Base-by-base conservation (phyloP, 1,140 invertebrate genomes). In the Argopecten irradians region DNA sequence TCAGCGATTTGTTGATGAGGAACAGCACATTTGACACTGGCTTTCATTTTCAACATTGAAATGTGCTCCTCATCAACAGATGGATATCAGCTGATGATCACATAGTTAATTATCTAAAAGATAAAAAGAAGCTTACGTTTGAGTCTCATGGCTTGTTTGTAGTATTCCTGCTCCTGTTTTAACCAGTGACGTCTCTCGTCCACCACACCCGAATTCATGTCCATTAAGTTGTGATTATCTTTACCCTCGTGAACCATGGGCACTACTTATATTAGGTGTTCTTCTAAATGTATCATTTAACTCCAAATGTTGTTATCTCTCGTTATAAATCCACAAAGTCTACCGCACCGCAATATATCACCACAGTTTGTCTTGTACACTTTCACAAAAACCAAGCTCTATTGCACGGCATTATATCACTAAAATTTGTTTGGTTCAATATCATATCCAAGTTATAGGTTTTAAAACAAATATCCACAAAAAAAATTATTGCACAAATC, bases 131-230 rank as follows among this genome's bases (percentile, higher is more conserved):
- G 90, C 92, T 90, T 90, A 92, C 92, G 91, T 91, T 92, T 92
- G 7, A 92, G 88, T 83, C 90, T 82, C 85, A 92, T 89, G 7
- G 90, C 87, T 36, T 91, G 91, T 33, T 89, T 88, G 46, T 92
- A 91, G 9, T 90, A 89, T 33, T 91, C 89, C 83, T 92, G 92
- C 32, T 92, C 92, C 33, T 92, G 92, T 83, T 87, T 88, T 39
- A 92, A 86, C 92, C 92, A 92, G 41, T 90, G 85, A 55, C 91
- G 43, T 82, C 88, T 46, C 8, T 89, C 88, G 46, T 90, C 89
- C 82, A 90, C 89, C 87, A 90, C 83, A 85, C 71, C 82, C 35
- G 46, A 85, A 82, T 90, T 85, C 89, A 90, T 89, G 36, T 85
- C 85, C 34, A 28, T 28, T 83, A 83, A 19, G 84, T 32, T 86